Percentiles rank a stretch among this genome's conserved stretches.
Conservation (phyloP, 2,888 invertebrate genomes). For the Abrostola tripartita region DNA sequence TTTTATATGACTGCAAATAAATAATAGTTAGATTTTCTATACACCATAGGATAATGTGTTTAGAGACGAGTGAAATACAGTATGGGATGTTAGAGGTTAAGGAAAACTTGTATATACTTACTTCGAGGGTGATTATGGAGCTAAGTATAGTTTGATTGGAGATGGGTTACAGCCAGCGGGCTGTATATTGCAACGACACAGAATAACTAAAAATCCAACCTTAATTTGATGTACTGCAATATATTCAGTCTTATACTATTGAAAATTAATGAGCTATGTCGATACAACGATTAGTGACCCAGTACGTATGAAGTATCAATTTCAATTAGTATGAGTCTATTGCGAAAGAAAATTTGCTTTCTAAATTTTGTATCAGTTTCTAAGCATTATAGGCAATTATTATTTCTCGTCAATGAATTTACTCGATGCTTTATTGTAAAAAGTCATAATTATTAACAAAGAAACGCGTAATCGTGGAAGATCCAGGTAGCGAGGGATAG, state of each 20-base stretch:
- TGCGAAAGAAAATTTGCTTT: slow-evolving; percentile 12
- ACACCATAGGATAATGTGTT: slow-evolving; percentile 77
- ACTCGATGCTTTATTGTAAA: too few relatives aligned
- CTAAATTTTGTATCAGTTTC: slow-evolving; percentile 32
- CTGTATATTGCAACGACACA: slow-evolving; percentile 43
- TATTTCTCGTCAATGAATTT: too few relatives aligned
- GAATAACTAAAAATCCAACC: slow-evolving; percentile 10
- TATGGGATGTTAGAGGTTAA: slow-evolving; percentile 55
- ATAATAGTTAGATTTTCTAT: slow-evolving; percentile 85
- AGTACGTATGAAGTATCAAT: slow-evolving; percentile 58
- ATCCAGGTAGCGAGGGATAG: too few relatives aligned
- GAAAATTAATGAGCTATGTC: slow-evolving; percentile 77
- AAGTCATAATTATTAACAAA: too few relatives aligned
- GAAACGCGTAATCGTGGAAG: too few relatives aligned
- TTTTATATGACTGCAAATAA: slow-evolving; percentile 87
- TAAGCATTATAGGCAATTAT: neutral
- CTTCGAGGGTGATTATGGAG: slow-evolving; percentile 49
- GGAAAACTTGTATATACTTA: slow-evolving; percentile 58
- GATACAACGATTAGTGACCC: slow-evolving; percentile 81
- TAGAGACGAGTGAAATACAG: slow-evolving; percentile 53
- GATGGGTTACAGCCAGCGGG: slow-evolving; percentile 11
- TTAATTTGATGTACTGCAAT: slow-evolving; percentile 24
- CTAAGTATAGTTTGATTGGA: slow-evolving; percentile 44
- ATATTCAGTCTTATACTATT: slow-evolving; percentile 43
- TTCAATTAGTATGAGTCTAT: slow-evolving; percentile 50